Evolutionary conservation across 2,888 invertebrate species (phyloP).

Genomic region (Mechanitis mazaeus): DNA sequence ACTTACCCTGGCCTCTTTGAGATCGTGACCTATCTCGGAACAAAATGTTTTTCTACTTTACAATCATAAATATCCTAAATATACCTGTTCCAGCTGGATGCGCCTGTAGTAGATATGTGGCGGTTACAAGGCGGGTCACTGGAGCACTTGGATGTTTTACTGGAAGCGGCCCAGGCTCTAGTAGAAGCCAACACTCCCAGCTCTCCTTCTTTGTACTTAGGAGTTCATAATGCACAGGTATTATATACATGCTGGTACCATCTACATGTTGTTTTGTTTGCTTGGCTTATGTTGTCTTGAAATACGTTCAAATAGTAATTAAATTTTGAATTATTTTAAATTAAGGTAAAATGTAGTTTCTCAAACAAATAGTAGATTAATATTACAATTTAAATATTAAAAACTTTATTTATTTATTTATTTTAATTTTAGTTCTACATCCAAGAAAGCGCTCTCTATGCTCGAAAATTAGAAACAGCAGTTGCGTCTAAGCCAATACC

Average conservation of each 20-base stretch:
- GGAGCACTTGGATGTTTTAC: constrained; percentile 84
- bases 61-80: no score
- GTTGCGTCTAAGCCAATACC: constrained; percentile 73
- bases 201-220: constrained; percentile 86
- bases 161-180: constrained; percentile 67
- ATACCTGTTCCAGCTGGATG: constrained; percentile 78
- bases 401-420: no score
- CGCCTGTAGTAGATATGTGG: constrained; percentile 93
- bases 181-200: constrained; percentile 34
- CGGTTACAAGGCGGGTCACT: constrained; percentile 81
- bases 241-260: not conserved
- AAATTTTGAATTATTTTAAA: no score
- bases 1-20: no score
- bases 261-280: no score
- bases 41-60: no score
- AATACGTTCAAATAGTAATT: not conserved
- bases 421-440: constrained; percentile 77
- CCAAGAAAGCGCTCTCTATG: constrained; percentile 74
- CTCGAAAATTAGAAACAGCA: constrained; percentile 48
- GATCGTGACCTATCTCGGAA: no score
- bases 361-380: no score
- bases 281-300: no score
- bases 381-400: no score
- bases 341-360: no score
- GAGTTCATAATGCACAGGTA: constrained; percentile 88